Evolutionary conservation across 2,888 invertebrate genomes (phyloP).

Genomic region (Nomada fabriciana): DNA sequence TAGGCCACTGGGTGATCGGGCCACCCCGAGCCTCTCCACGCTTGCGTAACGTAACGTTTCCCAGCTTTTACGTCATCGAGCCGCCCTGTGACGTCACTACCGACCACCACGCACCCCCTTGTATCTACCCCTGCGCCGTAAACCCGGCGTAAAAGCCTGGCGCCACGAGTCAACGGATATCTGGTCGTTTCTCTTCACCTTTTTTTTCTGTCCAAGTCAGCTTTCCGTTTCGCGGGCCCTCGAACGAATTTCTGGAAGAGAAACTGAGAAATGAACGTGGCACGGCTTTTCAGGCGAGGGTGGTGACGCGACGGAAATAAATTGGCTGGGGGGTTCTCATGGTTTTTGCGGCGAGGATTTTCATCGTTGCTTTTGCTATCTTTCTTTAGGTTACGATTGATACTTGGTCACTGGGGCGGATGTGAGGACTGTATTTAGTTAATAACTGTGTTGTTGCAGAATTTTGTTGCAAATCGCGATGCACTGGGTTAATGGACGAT

Average conservation of each 20-base stretch:
- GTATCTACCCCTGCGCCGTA: conserved; percentile 17
- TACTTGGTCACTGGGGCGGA: too few relatives aligned
- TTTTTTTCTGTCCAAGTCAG: background rate
- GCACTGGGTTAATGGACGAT: too few relatives aligned
- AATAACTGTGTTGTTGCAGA: too few relatives aligned
- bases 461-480: too few relatives aligned
- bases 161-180: conserved; percentile 46
- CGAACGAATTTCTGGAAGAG: background rate
- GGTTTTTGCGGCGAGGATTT: background rate
- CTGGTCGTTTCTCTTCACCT: background rate
- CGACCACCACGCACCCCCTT: conserved; percentile 44
- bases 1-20: conserved; percentile 82
- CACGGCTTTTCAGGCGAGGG: background rate
- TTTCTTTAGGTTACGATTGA: too few relatives aligned
- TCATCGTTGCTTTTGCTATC: too few relatives aligned
- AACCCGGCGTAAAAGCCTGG: conserved; percentile 48
- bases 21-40: conserved; percentile 70
- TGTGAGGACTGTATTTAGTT: too few relatives aligned
- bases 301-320: background rate
- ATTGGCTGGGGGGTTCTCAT: background rate
- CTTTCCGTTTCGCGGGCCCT: background rate
- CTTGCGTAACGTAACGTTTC: conserved; percentile 80
- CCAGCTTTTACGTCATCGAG: conserved; percentile 81
- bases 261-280: conserved; percentile 12
- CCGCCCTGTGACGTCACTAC: conserved; percentile 77